A percentile compares a stretch with the other conserved stretches of the same genome.
phyloP scores from a whole-genome alignment of 1,140 invertebrate genomes.

The Cydia fagiglandana region DNA sequence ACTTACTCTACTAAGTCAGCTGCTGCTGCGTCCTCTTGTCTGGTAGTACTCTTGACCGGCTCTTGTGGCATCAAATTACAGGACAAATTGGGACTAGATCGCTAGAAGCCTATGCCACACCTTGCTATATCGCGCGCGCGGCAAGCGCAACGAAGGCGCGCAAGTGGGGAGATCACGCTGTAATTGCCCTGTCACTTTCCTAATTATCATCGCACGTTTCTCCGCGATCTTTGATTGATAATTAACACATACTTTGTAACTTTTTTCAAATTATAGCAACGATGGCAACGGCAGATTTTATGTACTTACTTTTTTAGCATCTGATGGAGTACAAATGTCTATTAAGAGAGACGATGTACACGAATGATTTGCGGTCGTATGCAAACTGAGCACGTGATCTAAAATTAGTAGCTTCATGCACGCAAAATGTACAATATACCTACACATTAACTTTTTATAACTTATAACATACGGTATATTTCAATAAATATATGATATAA shows the following conservation, averaged over 20 bases:
- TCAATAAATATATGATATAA: too few species aligned
- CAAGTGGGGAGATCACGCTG: constrained; percentile 28
- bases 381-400: background rate
- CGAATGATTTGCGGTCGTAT: constrained; percentile 6
- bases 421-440: background rate
- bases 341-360: constrained; percentile 6
- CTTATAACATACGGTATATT: background rate
- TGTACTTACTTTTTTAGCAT: constrained; percentile 9
- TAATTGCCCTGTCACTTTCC: constrained; percentile 46
- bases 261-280: constrained; percentile 9
- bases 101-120: background rate
- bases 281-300: constrained; percentile 12
- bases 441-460: background rate
- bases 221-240: constrained; percentile 37
- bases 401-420: background rate
- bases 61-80: background rate
- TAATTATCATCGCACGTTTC: constrained; percentile 38
- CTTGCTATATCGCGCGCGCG: background rate
- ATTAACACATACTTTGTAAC: constrained; percentile 31
- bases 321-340: background rate
- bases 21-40: too few species aligned
- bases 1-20: background rate
- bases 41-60: too few species aligned
- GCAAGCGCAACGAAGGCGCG: constrained; percentile 19
- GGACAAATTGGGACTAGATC: background rate